A percentile compares a stretch with the other conserved stretches of the same genome.
Conservation (phyloP, 2,797 vertebrate genomes). For the Enteromius argenteus region DNA sequence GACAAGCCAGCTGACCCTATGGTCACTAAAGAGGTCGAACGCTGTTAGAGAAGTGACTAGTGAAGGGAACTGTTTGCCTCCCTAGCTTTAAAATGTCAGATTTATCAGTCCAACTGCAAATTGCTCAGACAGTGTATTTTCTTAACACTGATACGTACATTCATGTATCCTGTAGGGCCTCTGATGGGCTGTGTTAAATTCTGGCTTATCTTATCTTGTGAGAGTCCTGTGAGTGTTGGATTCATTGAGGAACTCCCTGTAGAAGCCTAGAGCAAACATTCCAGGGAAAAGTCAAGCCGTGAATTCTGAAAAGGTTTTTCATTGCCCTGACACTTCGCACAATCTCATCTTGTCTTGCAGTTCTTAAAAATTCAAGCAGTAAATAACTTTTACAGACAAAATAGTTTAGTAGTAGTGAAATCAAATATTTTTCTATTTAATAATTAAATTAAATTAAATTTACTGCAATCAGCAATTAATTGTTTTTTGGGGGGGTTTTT, state of each 20-base stretch:
- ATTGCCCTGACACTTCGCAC: conserved; percentile 38
- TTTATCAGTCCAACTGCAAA: conserved; percentile 52
- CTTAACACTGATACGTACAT: conserved; percentile 36
- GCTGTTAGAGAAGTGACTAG: background rate
- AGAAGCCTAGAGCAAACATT: conserved; percentile 60
- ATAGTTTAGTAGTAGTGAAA: background rate
- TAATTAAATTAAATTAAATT: background rate
- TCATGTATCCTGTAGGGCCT: conserved; percentile 32
- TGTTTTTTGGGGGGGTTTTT: background rate
- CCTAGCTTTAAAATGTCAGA: conserved; percentile 31
- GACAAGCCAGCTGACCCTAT: conserved; percentile 18
- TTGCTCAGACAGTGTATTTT: conserved; percentile 49
- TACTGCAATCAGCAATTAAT: background rate
- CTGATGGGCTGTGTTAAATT: conserved; percentile 47
- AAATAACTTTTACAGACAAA: conserved; percentile 10
- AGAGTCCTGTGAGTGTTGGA: conserved; percentile 37
- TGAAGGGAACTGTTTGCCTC: background rate
- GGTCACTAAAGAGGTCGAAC: background rate
- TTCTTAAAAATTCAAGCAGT: conserved; percentile 52
- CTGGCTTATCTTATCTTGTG: conserved; percentile 53
- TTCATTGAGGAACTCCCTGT: conserved; percentile 49
- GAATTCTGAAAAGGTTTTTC: conserved; percentile 48
- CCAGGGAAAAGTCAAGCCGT: conserved; percentile 29
- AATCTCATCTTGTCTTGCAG: conserved; percentile 39
- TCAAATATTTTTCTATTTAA: background rate